phyloP scores from a whole-genome alignment of 2,113 vertebrate species.

The Heterochromis multidens region DNA sequence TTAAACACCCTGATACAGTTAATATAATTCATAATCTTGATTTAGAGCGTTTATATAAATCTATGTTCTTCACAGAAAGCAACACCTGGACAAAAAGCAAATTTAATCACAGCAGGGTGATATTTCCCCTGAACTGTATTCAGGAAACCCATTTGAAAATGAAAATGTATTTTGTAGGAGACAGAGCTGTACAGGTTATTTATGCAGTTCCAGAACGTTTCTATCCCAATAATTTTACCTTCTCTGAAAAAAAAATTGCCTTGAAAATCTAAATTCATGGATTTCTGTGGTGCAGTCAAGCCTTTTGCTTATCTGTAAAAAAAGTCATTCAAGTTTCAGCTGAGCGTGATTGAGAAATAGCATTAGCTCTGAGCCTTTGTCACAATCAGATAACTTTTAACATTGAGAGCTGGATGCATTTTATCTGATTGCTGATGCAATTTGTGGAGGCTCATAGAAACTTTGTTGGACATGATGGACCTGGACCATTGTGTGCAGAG shows the following conservation, averaged over 20 bases:
- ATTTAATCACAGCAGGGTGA: too few relatives aligned
- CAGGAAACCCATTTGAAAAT: not conserved
- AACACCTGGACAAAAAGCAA: too few relatives aligned
- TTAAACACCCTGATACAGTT: not conserved
- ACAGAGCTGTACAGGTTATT: too few relatives aligned
- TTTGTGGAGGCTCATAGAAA: not conserved
- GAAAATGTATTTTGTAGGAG: not conserved
- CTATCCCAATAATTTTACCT: not conserved
- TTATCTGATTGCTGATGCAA: slow-evolving; percentile 12
- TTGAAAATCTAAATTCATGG: not conserved
- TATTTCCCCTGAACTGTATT: not conserved
- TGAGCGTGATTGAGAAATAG: not conserved
- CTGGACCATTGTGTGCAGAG: not conserved
- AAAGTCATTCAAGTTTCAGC: not conserved
- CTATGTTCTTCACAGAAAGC: too few relatives aligned
- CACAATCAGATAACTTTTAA: slow-evolving; percentile 32
- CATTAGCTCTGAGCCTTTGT: not conserved
- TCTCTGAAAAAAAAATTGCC: not conserved
- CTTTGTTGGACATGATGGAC: not conserved
- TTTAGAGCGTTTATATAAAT: too few relatives aligned
- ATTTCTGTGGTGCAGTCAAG: not conserved
- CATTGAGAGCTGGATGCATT: not conserved
- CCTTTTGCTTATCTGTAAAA: not conserved
- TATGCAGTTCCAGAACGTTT: not conserved
- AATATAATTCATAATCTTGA: not conserved